These are phyloP conservation scores for Leptopilina boulardi DNA, from an alignment of 1,140 invertebrate genomes.

Conservation along the genomic window DNA sequence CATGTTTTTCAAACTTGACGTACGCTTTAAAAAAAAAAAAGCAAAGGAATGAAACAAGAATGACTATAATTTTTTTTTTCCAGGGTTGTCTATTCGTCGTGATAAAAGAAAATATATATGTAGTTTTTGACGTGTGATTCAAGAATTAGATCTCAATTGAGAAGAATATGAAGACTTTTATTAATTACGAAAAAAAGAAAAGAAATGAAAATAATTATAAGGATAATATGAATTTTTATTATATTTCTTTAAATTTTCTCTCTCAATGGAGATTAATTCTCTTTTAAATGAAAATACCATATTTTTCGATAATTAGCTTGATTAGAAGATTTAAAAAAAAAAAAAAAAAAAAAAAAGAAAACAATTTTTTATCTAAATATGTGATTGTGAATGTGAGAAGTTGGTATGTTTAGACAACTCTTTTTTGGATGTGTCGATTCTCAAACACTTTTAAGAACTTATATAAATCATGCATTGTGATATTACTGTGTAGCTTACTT, in stretches of 20 bases:
- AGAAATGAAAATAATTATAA: neutral
- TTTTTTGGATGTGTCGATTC: conserved; percentile 36
- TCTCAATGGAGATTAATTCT: neutral
- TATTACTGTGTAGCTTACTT: conserved; percentile 75
- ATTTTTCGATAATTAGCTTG: neutral
- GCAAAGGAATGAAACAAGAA: conserved; percentile 18
- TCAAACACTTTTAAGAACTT: conserved; percentile 71
- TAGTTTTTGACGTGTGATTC: neutral
- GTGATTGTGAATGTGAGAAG: neutral
- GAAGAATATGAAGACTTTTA: neutral
- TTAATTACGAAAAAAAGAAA: conserved; percentile 11
- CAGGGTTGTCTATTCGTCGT: conserved; percentile 48
- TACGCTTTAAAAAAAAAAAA: conserved; percentile 11
- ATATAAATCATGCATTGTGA: conserved; percentile 76
- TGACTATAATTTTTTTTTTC: conserved; percentile 54
- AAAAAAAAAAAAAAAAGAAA: too few relatives aligned
- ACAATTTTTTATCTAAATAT: conserved; percentile 24
- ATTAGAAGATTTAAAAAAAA: neutral
- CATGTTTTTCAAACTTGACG: neutral
- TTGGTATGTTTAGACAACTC: conserved; percentile 7
- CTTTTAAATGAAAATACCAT: neutral
- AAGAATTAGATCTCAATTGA: neutral
- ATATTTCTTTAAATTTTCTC: neutral
- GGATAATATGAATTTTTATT: neutral
- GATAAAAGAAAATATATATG: neutral